phyloP scores from a whole-genome alignment of 1,140 invertebrate genomes.

The Zaprionus taronus region DNA sequence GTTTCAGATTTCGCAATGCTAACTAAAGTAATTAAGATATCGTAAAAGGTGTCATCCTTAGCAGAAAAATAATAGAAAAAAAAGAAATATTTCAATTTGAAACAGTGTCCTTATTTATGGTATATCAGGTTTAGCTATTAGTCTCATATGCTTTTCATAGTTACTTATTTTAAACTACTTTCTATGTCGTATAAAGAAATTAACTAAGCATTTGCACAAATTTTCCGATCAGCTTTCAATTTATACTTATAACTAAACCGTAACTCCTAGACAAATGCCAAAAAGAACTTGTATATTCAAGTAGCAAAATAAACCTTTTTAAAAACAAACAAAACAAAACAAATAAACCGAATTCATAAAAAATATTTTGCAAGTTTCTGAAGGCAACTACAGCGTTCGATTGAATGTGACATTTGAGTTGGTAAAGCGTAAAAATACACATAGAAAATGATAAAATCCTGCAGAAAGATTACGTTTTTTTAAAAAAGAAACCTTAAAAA shows the following conservation, averaged over 20 bases:
- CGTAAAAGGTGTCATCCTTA: too few relatives aligned
- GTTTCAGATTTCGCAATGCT: constrained; percentile 8
- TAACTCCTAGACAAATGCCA: constrained; percentile 59
- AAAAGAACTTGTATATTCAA: constrained; percentile 36
- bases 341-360: constrained; percentile 18
- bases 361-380: constrained; percentile 44
- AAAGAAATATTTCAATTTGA: not conserved
- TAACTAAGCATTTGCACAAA: constrained; percentile 72
- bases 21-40: not conserved
- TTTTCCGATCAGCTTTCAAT: constrained; percentile 62
- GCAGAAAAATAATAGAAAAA: not conserved
- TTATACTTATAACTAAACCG: constrained; percentile 61
- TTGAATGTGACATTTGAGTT: constrained; percentile 55
- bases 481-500: constrained; percentile 19
- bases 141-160: constrained; percentile 37
- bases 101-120: constrained; percentile 31
- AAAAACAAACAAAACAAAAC: constrained; percentile 28
- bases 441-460: constrained; percentile 41
- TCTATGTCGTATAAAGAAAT: constrained; percentile 29
- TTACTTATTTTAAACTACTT: constrained; percentile 31
- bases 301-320: not conserved
- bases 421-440: constrained; percentile 58
- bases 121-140: constrained; percentile 25
- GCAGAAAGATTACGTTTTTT: not conserved
- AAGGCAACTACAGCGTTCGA: constrained; percentile 49